Percentiles rank a stretch among this genome's conserved stretches.
phyloP scores from a whole-genome alignment of 2,888 invertebrate species.

The Timandra comae region DNA sequence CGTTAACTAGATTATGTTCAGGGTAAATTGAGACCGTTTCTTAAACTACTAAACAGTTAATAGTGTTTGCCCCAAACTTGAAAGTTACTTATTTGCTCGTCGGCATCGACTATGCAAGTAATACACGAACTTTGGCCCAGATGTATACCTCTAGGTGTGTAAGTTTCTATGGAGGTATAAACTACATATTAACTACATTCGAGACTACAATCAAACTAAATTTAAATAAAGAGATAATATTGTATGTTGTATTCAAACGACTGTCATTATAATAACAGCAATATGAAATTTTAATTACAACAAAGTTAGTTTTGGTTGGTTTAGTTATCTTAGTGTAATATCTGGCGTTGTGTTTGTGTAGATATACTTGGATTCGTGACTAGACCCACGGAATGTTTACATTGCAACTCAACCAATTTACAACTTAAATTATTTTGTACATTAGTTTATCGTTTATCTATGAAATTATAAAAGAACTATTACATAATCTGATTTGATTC shows the following conservation, averaged over 20 bases:
- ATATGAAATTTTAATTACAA: slow-evolving; percentile 1
- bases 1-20: slow-evolving; percentile 61
- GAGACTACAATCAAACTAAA: slow-evolving; percentile 13
- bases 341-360: too few species aligned
- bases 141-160: slow-evolving; percentile 16
- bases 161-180: slow-evolving; percentile 10
- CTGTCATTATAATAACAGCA: slow-evolving; percentile 1
- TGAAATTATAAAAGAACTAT: too few species aligned
- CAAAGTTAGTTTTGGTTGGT: not conserved
- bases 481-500: too few species aligned
- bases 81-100: slow-evolving; percentile 59
- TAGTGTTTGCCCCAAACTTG: slow-evolving; percentile 61
- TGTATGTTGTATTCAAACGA: not conserved
- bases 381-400: too few species aligned
- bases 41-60: slow-evolving; percentile 68
- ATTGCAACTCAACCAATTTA: too few species aligned
- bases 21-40: slow-evolving; percentile 62
- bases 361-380: too few species aligned
- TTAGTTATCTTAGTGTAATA: slow-evolving; percentile 1
- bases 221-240: not conserved
- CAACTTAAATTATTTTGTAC: too few species aligned
- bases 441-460: too few species aligned
- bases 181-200: slow-evolving; percentile 32
- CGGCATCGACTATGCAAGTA: slow-evolving; percentile 54
- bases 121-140: slow-evolving; percentile 45